Percentiles rank a stretch among this genome's conserved stretches.
Evolutionary conservation across 2,113 vertebrate genomes (phyloP).

Genomic region (Pimephales promelas): DNA sequence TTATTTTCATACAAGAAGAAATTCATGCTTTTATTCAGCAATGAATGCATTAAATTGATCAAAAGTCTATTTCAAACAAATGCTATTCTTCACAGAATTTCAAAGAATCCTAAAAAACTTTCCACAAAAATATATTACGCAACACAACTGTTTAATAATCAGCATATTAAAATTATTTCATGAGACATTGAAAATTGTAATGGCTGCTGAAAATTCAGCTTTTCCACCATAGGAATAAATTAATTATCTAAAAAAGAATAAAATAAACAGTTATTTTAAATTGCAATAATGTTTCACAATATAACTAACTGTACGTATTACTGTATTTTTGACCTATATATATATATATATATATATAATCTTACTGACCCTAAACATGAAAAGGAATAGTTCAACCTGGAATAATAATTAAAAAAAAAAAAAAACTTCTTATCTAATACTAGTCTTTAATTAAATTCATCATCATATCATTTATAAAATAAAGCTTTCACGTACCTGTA

Average conservation of each 20-base stretch:
- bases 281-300: neutral
- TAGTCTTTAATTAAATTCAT: no score
- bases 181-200: no score
- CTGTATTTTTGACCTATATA: neutral
- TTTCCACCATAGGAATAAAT: neutral
- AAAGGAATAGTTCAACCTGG: neutral
- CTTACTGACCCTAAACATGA: neutral
- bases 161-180: no score
- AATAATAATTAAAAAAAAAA: neutral
- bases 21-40: no score
- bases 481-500: neutral
- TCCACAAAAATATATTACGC: no score
- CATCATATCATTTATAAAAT: neutral
- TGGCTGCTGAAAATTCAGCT: neutral
- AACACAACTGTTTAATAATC: no score
- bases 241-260: neutral
- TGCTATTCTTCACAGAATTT: no score
- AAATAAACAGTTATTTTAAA: no score
- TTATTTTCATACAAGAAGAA: neutral
- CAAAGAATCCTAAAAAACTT: no score
- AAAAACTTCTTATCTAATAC: no score
- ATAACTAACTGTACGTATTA: neutral
- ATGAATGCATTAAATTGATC: no score
- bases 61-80: no score
- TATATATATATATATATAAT: neutral